Base-by-base conservation (phyloP, 2,113 vertebrate species). In the Miniopterus natalensis region DNA sequence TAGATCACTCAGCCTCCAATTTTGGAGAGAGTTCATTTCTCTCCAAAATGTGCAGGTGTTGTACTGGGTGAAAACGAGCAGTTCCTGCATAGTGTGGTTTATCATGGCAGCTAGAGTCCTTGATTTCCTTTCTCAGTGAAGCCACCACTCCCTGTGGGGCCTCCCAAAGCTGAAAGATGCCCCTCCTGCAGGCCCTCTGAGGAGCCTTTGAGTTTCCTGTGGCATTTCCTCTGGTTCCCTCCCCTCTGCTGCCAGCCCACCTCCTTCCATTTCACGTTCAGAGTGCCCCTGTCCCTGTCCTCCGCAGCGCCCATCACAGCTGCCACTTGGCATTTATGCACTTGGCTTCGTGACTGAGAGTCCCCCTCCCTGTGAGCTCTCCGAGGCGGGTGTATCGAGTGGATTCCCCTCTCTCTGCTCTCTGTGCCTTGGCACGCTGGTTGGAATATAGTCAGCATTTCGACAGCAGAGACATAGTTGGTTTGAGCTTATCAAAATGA, bases 301-400 rank as follows among this genome's bases (percentile, higher is more conserved):
- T 53, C 29, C 5, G 1, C 21, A 17, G 47, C 15, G 12, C 29
- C 78, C 8, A 1, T 42, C 63, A 3, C 6, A 27, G 27, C 65
- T 31, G 3, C 8, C 2, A 5, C 6, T 27, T 7, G 3, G 7
- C 14, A 3, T 51, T 36, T 3, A 11, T 5, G 17, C 27, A 6
- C 49, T 0, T 87, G 70, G 21, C 70, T 87, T 36, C 57, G 14
- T 57, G 29, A 45, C 23, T 3, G 2, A 2, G 9, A 2, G 45
- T 17, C 8, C 45, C 51, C 12, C 1, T 13, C 4, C 12, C 68
- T 21, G 5, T 1, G 23, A 53, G 11, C 40, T 36, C 71, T 6
- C 11, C 0, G 15, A 12, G 45, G 6, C 53, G n/a, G 27, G 8
- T 2, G 36, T 14, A 5, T 17, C 0, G 0, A 47, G 14, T 6